phyloP scores from a whole-genome alignment of 2,797 vertebrate genomes.

The Schizopygopsis pylzovi region DNA sequence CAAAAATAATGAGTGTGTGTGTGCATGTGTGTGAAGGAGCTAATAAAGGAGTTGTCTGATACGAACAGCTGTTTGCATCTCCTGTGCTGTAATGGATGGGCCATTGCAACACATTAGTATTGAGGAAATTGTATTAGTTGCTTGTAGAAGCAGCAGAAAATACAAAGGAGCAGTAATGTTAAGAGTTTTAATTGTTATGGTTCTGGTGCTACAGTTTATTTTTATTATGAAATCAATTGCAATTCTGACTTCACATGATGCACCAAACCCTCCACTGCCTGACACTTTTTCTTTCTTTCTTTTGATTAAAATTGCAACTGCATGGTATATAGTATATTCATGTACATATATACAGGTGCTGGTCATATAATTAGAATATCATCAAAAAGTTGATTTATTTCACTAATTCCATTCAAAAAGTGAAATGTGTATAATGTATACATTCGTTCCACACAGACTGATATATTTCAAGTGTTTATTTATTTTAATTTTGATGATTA shows the following conservation, averaged over 20 bases:
- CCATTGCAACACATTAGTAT: constrained; percentile 4
- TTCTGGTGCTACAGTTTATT: neutral
- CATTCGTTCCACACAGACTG: too few species aligned
- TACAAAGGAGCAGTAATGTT: neutral
- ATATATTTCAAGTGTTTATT: too few species aligned
- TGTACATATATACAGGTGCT: neutral
- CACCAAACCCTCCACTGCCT: neutral
- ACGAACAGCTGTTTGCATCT: constrained; percentile 15
- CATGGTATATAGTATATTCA: neutral
- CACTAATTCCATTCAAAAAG: too few species aligned
- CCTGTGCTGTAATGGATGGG: constrained; percentile 3
- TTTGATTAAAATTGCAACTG: neutral
- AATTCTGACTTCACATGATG: neutral
- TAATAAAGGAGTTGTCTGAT: constrained; percentile 39
- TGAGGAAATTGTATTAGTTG: constrained; percentile 8
- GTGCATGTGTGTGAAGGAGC: neutral
- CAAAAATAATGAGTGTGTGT: constrained; percentile 2
- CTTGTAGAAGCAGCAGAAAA: neutral
- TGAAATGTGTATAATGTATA: too few species aligned
- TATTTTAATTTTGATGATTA: too few species aligned
- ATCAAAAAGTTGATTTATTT: too few species aligned
- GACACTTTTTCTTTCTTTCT: neutral
- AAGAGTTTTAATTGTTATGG: neutral
- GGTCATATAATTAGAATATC: too few species aligned
- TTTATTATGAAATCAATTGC: neutral